Evolutionary conservation across 2,888 invertebrate genomes (phyloP), one percentile per base, ranked within the genome.

Genomic region (Protophormia terraenovae): DNA sequence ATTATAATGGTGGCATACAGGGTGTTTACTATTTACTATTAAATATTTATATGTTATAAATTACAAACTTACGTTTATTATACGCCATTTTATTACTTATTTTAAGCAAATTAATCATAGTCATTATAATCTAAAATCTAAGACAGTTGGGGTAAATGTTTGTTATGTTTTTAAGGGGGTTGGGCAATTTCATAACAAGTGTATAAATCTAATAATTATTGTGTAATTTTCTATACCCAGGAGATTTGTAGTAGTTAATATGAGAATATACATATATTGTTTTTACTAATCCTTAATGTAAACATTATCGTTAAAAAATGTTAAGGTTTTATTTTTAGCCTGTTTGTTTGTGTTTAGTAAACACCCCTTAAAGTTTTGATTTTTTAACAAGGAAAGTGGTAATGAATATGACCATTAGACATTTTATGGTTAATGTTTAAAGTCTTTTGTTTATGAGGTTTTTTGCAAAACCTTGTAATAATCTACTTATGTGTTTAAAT

Each of bases 301-400:
- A 73, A 67, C 58, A 73, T 47, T 58, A 58, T 55, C 58, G 73
- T 80, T 55, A 55, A 80, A 66, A 41, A 14, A 55, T 80, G n/a
- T 64, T 41, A 24, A 29, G 71, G 53, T 16, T 79, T 71, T 53
- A 29, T 19, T 69, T 38, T 60, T 78, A 16, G n/a, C 29, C 14
- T n/a, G 19, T 19, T 22, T 35, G 14, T 50, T 41, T 50, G 69
- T 60, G 24, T 41, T 53, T 29, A n/a, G 4, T 47, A 35, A 64
- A 60, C 50, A 53, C n/a, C 66, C 45, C 41, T 22, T 19, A 71
- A 45, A 16, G 19, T 38, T 62, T 35, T 67, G 45, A 62, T 69
- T 53, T 69, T n/a, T 8, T 19, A 60, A 47, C 19, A 53, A 22
- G 7, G 67, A 58, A 27, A 47, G 41, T 58, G 29, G 6, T 55